Evolutionary conservation across 2,113 vertebrate genomes (phyloP).

Genomic region (Cyprinus carpio): DNA sequence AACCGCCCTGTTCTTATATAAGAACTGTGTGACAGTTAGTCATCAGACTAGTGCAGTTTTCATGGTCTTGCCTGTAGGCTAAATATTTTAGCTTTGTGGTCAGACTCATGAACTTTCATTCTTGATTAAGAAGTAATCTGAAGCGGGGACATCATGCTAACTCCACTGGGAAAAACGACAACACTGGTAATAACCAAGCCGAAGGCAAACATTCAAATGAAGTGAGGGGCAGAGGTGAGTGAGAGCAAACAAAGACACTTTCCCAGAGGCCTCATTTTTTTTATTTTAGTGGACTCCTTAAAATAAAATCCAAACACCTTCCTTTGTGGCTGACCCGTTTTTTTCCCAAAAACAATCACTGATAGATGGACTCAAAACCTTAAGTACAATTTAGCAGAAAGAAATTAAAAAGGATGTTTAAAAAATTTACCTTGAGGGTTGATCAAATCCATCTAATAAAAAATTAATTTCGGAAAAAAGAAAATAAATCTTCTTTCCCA

Average conservation of each 20-base stretch:
- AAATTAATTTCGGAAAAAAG: neutral
- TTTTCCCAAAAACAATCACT: neutral
- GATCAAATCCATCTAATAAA: slow-evolving; percentile 56
- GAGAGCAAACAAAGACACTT: neutral
- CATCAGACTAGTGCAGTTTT: slow-evolving; percentile 7
- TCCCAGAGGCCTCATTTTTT: neutral
- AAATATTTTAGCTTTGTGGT: slow-evolving; percentile 11
- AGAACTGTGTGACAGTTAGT: slow-evolving; percentile 27
- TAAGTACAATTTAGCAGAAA: neutral
- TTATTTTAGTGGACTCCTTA: neutral
- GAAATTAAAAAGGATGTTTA: neutral
- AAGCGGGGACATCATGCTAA: neutral
- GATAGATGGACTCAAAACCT: neutral
- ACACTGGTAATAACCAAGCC: neutral
- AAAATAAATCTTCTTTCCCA: neutral
- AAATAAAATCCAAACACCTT: neutral
- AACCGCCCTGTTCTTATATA: slow-evolving; percentile 17
- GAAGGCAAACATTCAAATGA: neutral
- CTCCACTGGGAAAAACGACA: neutral
- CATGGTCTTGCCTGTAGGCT: neutral
- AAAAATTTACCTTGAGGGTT: slow-evolving; percentile 70
- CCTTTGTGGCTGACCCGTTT: neutral
- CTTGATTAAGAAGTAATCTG: neutral
- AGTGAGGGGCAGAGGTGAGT: neutral
- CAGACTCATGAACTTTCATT: neutral